Conservation (phyloP, 2,797 vertebrate genomes). For the Hephaestus fuliginosus region DNA sequence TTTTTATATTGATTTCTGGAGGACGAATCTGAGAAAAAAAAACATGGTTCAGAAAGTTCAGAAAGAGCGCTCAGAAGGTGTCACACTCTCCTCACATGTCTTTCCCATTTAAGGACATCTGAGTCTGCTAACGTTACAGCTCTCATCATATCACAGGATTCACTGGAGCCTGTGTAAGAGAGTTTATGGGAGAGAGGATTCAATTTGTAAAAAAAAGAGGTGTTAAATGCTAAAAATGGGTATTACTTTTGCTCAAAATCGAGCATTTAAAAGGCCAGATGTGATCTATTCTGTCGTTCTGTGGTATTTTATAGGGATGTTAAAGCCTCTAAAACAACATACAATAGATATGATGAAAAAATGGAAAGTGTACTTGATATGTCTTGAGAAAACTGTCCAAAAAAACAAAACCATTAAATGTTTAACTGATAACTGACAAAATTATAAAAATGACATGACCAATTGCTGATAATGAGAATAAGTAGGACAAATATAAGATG, state of each 20-base stretch:
- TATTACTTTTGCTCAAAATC: neutral
- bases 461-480: neutral
- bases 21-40: neutral
- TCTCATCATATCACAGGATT: conserved; percentile 21
- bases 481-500: neutral
- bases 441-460: neutral
- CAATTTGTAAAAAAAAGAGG: neutral
- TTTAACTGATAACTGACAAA: neutral
- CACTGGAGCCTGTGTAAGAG: neutral
- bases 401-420: neutral
- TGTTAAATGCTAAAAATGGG: neutral
- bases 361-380: no score
- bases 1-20: neutral
- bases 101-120: conserved; percentile 58
- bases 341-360: neutral
- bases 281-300: neutral
- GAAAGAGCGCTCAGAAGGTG: conserved; percentile 2
- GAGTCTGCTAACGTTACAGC: conserved; percentile 13
- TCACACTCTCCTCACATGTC: neutral
- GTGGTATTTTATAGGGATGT: neutral
- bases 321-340: neutral
- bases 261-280: neutral
- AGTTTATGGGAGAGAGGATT: neutral
- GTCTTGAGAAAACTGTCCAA: neutral
- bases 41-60: neutral